Conservation (phyloP, 2,113 vertebrate species). For the Numida meleagris region DNA sequence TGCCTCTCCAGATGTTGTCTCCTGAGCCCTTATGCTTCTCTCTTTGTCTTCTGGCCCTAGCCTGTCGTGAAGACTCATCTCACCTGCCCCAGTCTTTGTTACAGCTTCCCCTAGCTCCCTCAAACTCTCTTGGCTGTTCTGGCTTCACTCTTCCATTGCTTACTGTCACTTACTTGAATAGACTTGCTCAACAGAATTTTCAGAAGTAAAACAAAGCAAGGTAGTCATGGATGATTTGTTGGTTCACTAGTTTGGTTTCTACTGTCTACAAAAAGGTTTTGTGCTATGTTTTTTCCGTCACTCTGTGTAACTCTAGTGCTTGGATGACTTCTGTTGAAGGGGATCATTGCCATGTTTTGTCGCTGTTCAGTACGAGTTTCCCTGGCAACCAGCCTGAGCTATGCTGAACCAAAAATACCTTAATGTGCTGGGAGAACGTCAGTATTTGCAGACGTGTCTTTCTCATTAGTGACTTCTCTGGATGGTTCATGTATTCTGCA, state of each 20-base stretch:
- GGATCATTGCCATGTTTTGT: conserved; percentile 30
- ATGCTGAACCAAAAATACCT: conserved; percentile 47
- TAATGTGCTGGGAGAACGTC: background rate
- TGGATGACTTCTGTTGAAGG: conserved; percentile 38
- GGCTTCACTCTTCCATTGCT: background rate
- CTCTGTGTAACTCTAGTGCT: background rate
- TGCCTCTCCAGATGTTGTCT: background rate
- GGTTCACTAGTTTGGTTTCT: background rate
- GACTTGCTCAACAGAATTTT: conserved; percentile 20
- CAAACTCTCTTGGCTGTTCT: background rate
- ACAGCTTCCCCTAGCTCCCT: background rate
- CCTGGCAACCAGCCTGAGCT: conserved; percentile 31
- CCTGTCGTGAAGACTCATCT: background rate
- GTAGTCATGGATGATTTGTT: conserved; percentile 43
- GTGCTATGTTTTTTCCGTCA: conserved; percentile 31
- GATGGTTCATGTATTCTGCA: background rate
- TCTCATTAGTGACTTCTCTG: conserved; percentile 6
- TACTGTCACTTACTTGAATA: conserved; percentile 18
- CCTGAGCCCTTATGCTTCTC: background rate
- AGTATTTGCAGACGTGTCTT: background rate
- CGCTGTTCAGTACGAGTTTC: background rate
- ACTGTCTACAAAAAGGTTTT: conserved; percentile 47
- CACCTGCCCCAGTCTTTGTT: background rate
- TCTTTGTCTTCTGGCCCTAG: background rate
- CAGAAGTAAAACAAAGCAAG: conserved; percentile 4